Base-by-base conservation (phyloP, 2,888 invertebrate genomes). In the Petrolisthes cinctipes region DNA sequence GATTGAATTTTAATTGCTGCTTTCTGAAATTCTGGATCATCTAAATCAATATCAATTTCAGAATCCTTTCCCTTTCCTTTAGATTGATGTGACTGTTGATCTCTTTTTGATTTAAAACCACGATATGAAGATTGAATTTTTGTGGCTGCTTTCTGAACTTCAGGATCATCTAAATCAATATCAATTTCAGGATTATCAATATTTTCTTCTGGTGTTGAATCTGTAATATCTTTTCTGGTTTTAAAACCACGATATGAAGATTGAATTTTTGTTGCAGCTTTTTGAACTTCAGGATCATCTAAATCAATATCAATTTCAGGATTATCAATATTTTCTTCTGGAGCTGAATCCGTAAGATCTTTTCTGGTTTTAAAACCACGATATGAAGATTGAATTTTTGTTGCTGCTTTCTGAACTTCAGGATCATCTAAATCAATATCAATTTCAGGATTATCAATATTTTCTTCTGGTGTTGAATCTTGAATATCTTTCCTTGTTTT, bases 401-500 rank as follows among this genome's bases (percentile, higher is more conserved):
- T 78, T 20, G 78, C 78, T 6, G 78, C 78, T 37, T 14, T 37
- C 78, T 14, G 37, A 78, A 78, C 61, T 17, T 83, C 53, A 54
- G 73, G 83, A 37, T 85, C 84, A 20, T 23, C 61, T 4, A 78
- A 20, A 20, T 85, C 84, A 4, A 85, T 79, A 17, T 53, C 61
- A 7, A 71, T 71, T n/a, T 71, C 71, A 71, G 71, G 20, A 17
- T 71, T 20, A 6, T 71, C 79, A 54, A 7, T 0, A 7, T 7
- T 9, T 9, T 83, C 51, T 73, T 71, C 71, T 53, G 1, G 23
- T 9, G 20, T 73, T 0, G 71, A 71, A 20, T 54, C 73, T 9
- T 73, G 66, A 53, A 73, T 6, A 54, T 73, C 11, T 73, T 83
- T 66, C 20, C 82, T 83, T n/a, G 73, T 73, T 73, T 73, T 83